Evolutionary conservation across 1,140 invertebrate genomes (phyloP).

Genomic region (Rhagoletis zephyria): DNA sequence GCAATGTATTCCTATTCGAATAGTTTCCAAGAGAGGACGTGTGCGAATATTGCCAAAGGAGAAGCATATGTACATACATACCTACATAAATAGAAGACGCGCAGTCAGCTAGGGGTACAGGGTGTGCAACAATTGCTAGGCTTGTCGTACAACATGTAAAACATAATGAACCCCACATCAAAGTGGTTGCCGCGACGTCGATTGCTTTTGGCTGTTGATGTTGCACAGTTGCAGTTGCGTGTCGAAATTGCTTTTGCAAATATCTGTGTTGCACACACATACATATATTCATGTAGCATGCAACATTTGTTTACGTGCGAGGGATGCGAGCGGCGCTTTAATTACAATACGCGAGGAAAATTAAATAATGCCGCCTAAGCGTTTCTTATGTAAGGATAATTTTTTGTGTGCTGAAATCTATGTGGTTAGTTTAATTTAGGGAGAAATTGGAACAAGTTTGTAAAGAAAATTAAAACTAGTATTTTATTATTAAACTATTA

Average conservation of each 20-base stretch:
- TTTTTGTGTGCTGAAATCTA: too few species aligned
- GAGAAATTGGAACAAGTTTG: too few species aligned
- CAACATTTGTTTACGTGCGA: background rate
- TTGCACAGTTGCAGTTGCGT: background rate
- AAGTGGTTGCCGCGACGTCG: background rate
- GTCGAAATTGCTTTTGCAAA: background rate
- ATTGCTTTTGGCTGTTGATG: slow-evolving; percentile 6
- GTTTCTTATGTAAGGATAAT: too few species aligned
- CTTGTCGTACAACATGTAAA: slow-evolving; percentile 1
- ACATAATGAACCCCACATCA: background rate
- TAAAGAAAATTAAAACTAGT: too few species aligned
- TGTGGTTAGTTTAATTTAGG: too few species aligned
- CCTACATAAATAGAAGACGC: background rate
- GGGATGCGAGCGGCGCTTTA: background rate
- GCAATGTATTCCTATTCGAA: too few species aligned
- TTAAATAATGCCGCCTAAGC: too few species aligned
- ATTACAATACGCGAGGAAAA: background rate
- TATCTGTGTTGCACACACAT: background rate
- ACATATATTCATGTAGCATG: background rate
- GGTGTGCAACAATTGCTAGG: background rate
- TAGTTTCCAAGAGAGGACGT: too few species aligned
- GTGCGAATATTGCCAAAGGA: too few species aligned
- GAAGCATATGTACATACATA: too few species aligned
- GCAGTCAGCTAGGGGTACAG: background rate
- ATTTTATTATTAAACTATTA: too few species aligned